These are phyloP conservation scores for Rousettus madagascariensis DNA, from an alignment of 2,797 vertebrate species.

Conservation along the genomic window DNA sequence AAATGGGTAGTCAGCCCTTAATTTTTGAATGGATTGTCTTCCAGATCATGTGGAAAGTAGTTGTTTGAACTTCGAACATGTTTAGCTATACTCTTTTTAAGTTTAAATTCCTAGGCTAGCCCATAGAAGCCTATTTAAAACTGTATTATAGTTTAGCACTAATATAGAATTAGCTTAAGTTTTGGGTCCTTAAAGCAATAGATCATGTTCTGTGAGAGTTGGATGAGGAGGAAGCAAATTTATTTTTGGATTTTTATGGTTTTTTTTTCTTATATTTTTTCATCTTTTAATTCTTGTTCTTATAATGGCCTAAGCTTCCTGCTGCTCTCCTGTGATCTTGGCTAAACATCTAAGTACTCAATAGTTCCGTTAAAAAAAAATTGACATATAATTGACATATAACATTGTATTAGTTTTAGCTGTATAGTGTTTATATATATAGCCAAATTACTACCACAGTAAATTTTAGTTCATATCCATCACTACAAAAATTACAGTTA, in stretches of 20 bases:
- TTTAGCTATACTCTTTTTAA: slow-evolving; percentile 38
- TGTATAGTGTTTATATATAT: neutral
- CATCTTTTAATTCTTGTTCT: slow-evolving; percentile 28
- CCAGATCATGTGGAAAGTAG: slow-evolving; percentile 21
- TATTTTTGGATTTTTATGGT: neutral
- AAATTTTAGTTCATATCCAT: neutral
- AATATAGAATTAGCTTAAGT: slow-evolving; percentile 9
- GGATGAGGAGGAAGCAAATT: neutral
- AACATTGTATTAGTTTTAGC: neutral
- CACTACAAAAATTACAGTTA: neutral
- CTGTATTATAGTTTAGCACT: neutral
- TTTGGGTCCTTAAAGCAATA: neutral
- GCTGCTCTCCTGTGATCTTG: neutral
- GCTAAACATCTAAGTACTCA: neutral
- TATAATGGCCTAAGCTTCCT: neutral
- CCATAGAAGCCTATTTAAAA: slow-evolving; percentile 31
- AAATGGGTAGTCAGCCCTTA: neutral
- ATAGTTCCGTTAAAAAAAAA: neutral
- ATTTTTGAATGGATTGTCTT: slow-evolving; percentile 39
- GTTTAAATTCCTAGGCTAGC: neutral
- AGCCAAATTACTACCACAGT: neutral
- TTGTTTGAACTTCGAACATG: slow-evolving; percentile 31
- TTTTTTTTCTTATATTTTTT: neutral
- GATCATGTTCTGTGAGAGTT: neutral
- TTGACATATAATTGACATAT: neutral